These are phyloP conservation scores for Arctocebus calabarensis DNA, from an alignment of 2,797 vertebrate genomes.

Conservation along the genomic window DNA sequence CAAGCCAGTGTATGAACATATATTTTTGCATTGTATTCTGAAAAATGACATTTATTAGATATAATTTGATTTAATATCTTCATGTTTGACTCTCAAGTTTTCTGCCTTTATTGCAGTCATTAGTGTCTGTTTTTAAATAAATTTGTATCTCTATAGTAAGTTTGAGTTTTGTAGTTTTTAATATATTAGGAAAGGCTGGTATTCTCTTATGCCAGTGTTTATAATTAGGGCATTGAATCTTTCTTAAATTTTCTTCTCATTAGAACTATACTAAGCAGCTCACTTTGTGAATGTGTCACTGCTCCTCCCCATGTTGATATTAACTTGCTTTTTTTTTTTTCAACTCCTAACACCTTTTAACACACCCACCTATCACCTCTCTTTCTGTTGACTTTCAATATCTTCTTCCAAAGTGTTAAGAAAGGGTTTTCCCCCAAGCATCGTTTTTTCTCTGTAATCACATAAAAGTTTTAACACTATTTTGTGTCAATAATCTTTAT, in stretches of 20 bases:
- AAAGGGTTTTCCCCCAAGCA: not conserved
- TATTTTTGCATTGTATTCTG: not conserved
- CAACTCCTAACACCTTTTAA: not conserved
- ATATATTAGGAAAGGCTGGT: not conserved
- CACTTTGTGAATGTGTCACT: not conserved
- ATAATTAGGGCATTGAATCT: not conserved
- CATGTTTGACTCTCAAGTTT: conserved; percentile 18
- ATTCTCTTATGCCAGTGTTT: not conserved
- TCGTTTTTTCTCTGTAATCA: not conserved
- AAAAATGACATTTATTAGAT: conserved; percentile 48
- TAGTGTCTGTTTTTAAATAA: conserved; percentile 3
- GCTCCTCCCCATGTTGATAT: not conserved
- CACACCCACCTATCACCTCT: not conserved
- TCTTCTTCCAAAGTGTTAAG: conserved; percentile 25
- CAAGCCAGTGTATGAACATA: not conserved
- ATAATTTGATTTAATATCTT: conserved; percentile 11
- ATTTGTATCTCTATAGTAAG: conserved; percentile 7
- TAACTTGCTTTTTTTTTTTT: not conserved
- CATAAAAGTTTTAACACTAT: not conserved
- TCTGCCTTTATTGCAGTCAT: not conserved
- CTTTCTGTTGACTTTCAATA: conserved; percentile 44
- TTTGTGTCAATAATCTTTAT: not conserved
- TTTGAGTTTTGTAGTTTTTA: conserved; percentile 37
- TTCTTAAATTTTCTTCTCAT: not conserved
- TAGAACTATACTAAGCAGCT: not conserved